Base-by-base conservation (phyloP, 92 coral and sea anemone genomes). In the Porites evermanni region DNA sequence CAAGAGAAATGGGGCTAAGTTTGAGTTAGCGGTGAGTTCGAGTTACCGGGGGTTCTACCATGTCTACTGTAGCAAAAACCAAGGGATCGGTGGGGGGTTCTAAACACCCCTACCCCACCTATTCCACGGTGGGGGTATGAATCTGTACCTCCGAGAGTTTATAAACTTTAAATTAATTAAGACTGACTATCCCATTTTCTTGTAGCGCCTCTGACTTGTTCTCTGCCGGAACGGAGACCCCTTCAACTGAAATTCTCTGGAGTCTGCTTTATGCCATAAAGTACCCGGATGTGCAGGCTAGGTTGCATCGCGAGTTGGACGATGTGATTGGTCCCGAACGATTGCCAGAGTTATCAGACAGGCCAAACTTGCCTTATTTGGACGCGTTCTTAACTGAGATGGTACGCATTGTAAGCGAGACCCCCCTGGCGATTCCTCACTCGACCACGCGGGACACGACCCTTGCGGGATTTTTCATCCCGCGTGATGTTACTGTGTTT, bases 391-490 rank as follows among this genome's bases (percentile, higher is more conserved):
- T 93, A 32, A 83, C 93, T 14, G 96, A 93, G 74, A 84, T 85
- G 9, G 75, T 82, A 23, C 86, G 96, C 1, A 70, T 86, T 8
- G 88, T 86, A 1, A 90, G 93, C 68, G 86, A 84, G 21, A 89
- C 88, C 50, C 96, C 96, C 2, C 20, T 93, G 23, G 94, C 96
- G 7, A 85, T 87, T 5, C 94, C 96, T 17, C 96, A 93, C 88
- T 89, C 68, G 23, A 89, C 93, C 18, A 75, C 71, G 64, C 72
- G 82, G 65, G 96, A 93, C 71, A 89, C 91, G 38, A 82, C 82
- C 18, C 86, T 93, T 52, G 86, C 80, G 7, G 96, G 94, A 12
- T 93, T 61, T 83, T 53, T 71, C 61, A 85, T 93, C 77, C 96
- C 96, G 8, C 86, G 86, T 78, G 94, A 93, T 66, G 91, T 83